These are phyloP conservation scores for Urocyon cinereoargenteus DNA, from an alignment of 2,797 vertebrate genomes.

Conservation along the genomic window DNA sequence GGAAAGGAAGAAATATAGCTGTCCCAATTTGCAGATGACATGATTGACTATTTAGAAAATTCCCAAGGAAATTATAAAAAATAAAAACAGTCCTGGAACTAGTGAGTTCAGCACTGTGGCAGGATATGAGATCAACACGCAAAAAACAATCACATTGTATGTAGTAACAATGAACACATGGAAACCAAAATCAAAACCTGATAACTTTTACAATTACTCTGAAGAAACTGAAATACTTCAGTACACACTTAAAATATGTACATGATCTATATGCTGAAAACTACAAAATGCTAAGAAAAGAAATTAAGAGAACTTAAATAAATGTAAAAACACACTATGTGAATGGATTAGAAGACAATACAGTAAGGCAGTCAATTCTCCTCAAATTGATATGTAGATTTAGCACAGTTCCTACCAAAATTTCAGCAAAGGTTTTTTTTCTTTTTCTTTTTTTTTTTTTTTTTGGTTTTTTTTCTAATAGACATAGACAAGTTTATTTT, in stretches of 20 bases:
- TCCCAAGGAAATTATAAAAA: neutral
- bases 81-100: neutral
- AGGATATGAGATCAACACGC: neutral
- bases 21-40: neutral
- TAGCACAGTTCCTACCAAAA: neutral
- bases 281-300: neutral
- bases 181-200: neutral
- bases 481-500: neutral
- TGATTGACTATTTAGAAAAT: slow-evolving; percentile 1
- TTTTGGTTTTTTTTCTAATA: neutral
- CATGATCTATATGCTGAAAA: neutral
- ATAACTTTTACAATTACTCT: neutral
- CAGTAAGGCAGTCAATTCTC: neutral
- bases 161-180: neutral
- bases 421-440: neutral
- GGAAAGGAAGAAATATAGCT: neutral
- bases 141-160: neutral
- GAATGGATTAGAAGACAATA: neutral
- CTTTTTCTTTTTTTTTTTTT: neutral
- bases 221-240: neutral
- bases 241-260: neutral
- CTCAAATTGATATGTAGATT: neutral
- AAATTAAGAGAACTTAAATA: neutral
- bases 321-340: neutral
- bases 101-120: neutral